A percentile compares a stretch with the other conserved stretches of the same genome.
Evolutionary conservation across 2,888 invertebrate genomes (phyloP).

Genomic region (Morpho achilles): DNA sequence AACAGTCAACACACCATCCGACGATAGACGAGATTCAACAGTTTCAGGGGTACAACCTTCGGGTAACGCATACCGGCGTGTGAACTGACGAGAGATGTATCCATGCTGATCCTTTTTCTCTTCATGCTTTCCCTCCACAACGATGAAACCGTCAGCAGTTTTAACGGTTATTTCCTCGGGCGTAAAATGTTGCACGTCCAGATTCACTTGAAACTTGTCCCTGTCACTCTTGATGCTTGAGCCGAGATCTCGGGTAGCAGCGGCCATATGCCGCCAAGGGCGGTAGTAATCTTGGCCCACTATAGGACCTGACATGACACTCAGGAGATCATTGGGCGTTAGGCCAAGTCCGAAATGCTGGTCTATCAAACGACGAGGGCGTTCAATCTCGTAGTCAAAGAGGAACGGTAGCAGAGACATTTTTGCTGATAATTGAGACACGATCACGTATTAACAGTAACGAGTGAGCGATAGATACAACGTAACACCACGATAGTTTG

Average conservation of each 20-base stretch:
- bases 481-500: constrained; percentile 31
- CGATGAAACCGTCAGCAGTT: constrained; percentile 83
- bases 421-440: constrained; percentile 23
- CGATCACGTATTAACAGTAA: not conserved
- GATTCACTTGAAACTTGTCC: constrained; percentile 75
- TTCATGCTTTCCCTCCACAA: constrained; percentile 89
- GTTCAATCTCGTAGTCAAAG: constrained; percentile 54
- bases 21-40: constrained; percentile 85
- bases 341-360: constrained; percentile 77
- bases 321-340: constrained; percentile 68
- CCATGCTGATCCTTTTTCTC: constrained; percentile 88
- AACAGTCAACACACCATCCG: constrained; percentile 86
- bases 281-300: constrained; percentile 56
- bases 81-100: constrained; percentile 85
- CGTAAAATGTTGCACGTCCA: constrained; percentile 87
- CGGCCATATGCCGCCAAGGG: constrained; percentile 66
- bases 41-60: constrained; percentile 84
- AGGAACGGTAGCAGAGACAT: constrained; percentile 76
- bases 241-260: constrained; percentile 70
- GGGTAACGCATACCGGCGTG: constrained; percentile 87
- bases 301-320: constrained; percentile 39
- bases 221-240: constrained; percentile 74
- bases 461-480: constrained; percentile 5
- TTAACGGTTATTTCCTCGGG: constrained; percentile 88
- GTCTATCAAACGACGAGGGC: constrained; percentile 68